Evolutionary conservation across 2,113 vertebrate genomes (phyloP), one percentile per base, ranked within the genome.

Genomic region (Platichthys stellatus): DNA sequence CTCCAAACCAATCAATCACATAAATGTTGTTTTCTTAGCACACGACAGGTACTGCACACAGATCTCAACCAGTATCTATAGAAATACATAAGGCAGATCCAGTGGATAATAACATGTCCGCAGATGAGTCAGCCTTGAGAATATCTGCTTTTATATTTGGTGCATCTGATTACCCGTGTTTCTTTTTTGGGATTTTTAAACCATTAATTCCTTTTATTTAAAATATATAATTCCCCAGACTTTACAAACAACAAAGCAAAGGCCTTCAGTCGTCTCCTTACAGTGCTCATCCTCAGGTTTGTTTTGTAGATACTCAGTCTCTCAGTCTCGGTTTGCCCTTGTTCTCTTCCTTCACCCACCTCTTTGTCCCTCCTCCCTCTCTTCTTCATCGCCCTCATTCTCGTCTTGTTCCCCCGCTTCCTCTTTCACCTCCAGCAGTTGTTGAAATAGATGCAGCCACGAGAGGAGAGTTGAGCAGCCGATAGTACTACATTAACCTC

Each of bases 401-500:
- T 13, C 18, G 0, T 43, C 63, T 18, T 56, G 26, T 57, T 21
- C 20, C 56, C 12, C 45, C 10, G 11, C 51, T 9, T 20, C 21
- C 24, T 14, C 43, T 75, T 79, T 64, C 26, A 76, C 83, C 81
- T 88, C 43, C 35, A 74, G 86, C 78, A 40, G 63, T 84, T 81
- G 77, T 81, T 67, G 84, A 87, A 85, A 86, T 83, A 81, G 53
- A 87, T 84, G 74, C 78, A 65, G 73, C 59, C 60, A 35, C 17
- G 2, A 78, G 78, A 78, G 80, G 82, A 90, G 74, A 65, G 54
- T 83, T 85, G 74, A 65, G 78, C 62, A 35, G 63, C 66, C 81
- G 81, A 86, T 88, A 75, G 64, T 47, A 45, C 79, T 45, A 76
- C 75, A 84, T 86, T 88, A 84, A 89, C 88, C 89, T 84, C 81